Conservation (phyloP, 1,140 invertebrate genomes). For the Centruroides sculpturatus region DNA sequence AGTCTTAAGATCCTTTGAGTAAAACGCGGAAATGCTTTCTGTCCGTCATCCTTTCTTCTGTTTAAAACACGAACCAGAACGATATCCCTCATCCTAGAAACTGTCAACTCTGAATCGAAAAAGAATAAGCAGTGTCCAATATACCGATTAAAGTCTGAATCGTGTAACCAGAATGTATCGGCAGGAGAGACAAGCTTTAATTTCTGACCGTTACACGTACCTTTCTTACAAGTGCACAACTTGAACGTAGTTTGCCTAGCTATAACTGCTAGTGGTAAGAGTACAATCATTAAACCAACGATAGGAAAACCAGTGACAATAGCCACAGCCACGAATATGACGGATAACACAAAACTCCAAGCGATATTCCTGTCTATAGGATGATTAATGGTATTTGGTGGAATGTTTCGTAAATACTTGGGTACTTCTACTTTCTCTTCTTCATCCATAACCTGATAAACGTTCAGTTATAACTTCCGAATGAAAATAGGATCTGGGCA, state of each 20-base stretch:
- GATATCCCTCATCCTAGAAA: slow-evolving; percentile 32
- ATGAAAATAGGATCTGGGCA: too few species aligned
- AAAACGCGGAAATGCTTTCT: slow-evolving; percentile 35
- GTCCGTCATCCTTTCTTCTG: slow-evolving; percentile 28
- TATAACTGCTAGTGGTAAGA: slow-evolving; percentile 24
- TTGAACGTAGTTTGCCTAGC: slow-evolving; percentile 21
- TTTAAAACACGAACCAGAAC: slow-evolving; percentile 32
- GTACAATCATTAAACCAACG: slow-evolving; percentile 19
- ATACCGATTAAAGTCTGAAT: slow-evolving; percentile 25
- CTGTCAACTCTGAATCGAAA: slow-evolving; percentile 33
- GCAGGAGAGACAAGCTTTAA: slow-evolving; percentile 24
- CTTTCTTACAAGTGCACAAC: slow-evolving; percentile 6
- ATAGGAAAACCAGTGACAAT: slow-evolving; percentile 25
- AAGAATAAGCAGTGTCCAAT: slow-evolving; percentile 36
- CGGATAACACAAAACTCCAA: slow-evolving; percentile 25
- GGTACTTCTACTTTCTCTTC: background rate
- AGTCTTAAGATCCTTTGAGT: slow-evolving; percentile 30
- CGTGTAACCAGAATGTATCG: slow-evolving; percentile 35
- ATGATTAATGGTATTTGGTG: slow-evolving; percentile 22
- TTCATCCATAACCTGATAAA: too few species aligned
- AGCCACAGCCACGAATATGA: slow-evolving; percentile 28
- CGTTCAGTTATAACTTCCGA: too few species aligned
- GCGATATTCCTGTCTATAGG: slow-evolving; percentile 32
- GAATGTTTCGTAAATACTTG: slow-evolving; percentile 4
- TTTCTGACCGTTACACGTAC: slow-evolving; percentile 1